Evolutionary conservation across 2,888 invertebrate species (phyloP).

Genomic region (Lasius fuliginosus): DNA sequence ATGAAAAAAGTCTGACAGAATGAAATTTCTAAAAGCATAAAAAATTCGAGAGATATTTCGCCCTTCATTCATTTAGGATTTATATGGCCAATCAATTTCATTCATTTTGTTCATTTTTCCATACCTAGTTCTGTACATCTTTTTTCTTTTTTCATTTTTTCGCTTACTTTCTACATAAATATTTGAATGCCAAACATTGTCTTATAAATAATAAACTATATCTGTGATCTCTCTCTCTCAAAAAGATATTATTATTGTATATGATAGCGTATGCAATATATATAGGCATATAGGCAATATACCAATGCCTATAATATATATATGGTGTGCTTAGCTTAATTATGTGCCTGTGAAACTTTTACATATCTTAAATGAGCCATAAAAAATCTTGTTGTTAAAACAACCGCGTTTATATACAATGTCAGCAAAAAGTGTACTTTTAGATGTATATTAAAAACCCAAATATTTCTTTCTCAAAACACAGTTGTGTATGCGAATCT

Average conservation of each 20-base stretch:
- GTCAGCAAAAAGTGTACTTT: conserved; percentile 60
- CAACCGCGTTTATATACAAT: conserved; percentile 73
- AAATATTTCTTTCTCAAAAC: conserved; percentile 53
- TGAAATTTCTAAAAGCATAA: conserved; percentile 25
- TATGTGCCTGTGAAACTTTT: conserved; percentile 51
- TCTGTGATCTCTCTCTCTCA: conserved; percentile 32
- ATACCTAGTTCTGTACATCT: conserved; percentile 1
- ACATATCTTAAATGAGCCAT: conserved; percentile 65
- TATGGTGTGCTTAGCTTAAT: conserved; percentile 44
- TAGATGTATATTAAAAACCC: conserved; percentile 57
- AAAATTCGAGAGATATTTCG: conserved; percentile 10
- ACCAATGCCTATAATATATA: conserved; percentile 18
- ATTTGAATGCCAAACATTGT: conserved; percentile 41
- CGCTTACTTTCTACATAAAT: conserved; percentile 47
- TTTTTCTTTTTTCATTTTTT: conserved; percentile 18
- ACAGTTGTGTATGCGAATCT: conserved; percentile 45
- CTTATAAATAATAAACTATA: conserved; percentile 55
- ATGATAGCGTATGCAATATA: conserved; percentile 41
- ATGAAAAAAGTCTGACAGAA: conserved; percentile 45
- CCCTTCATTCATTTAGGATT: conserved; percentile 31
- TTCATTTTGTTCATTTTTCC: not conserved
- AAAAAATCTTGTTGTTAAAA: conserved; percentile 74
- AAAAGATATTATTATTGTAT: conserved; percentile 48
- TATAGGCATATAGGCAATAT: conserved; percentile 5
- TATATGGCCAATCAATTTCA: not conserved